Evolutionary conservation across 2,113 vertebrate genomes (phyloP).

Genomic region (Phainopepla nitens): DNA sequence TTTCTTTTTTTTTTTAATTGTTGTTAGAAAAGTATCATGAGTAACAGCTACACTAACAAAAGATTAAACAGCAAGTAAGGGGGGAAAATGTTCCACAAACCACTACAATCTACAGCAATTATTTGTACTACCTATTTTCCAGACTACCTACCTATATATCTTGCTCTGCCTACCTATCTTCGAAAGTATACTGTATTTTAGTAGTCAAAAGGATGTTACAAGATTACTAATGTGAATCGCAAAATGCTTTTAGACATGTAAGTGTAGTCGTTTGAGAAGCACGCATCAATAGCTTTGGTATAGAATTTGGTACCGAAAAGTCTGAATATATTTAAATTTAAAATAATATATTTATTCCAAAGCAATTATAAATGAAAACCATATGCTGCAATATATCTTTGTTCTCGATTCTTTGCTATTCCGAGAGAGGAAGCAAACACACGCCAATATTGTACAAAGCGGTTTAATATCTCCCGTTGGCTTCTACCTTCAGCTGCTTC

Average conservation of each 20-base stretch:
- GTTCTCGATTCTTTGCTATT: conserved; percentile 54
- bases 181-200: conserved; percentile 66
- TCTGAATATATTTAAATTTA: conserved; percentile 79
- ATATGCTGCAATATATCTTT: conserved; percentile 73
- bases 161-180: conserved; percentile 72
- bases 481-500: conserved; percentile 39
- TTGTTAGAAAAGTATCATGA: conserved; percentile 23
- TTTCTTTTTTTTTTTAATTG: not conserved
- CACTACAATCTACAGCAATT: conserved; percentile 58
- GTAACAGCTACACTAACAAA: conserved; percentile 43
- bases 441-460: conserved; percentile 38
- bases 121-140: conserved; percentile 77
- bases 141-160: conserved; percentile 82
- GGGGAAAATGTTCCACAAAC: conserved; percentile 28
- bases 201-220: conserved; percentile 42
- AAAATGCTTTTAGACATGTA: conserved; percentile 56
- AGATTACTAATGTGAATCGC: conserved; percentile 51
- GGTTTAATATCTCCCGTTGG: conserved; percentile 33
- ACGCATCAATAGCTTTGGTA: conserved; percentile 56
- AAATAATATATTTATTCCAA: conserved; percentile 86
- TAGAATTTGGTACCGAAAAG: conserved; percentile 65
- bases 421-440: conserved; percentile 38
- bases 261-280: conserved; percentile 37
- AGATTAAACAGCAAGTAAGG: not conserved
- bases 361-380: conserved; percentile 72